A percentile compares a stretch with the other conserved stretches of the same genome.
phyloP scores from a whole-genome alignment of 2,888 invertebrate genomes.

The Laothoe populi region DNA sequence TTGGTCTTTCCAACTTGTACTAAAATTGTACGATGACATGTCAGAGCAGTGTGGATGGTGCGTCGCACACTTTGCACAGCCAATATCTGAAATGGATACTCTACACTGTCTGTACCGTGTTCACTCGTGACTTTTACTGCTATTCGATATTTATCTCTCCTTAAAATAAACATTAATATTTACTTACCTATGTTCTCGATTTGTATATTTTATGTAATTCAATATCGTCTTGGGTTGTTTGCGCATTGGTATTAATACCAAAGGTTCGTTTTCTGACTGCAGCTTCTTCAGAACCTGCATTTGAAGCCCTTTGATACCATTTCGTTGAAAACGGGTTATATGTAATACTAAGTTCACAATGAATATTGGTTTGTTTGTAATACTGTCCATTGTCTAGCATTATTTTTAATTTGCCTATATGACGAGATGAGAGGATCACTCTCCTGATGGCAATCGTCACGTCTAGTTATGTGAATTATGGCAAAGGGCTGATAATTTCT shows the following conservation, averaged over 20 bases:
- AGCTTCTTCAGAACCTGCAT: background rate
- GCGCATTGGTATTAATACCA: background rate
- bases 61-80: constrained; percentile 32
- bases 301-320: background rate
- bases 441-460: too few relatives aligned
- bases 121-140: constrained; percentile 62
- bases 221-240: constrained; percentile 1
- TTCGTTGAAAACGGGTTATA: too few relatives aligned
- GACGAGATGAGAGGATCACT: too few relatives aligned
- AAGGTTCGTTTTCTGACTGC: background rate
- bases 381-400: too few relatives aligned
- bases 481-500: too few relatives aligned
- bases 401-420: too few relatives aligned
- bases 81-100: constrained; percentile 72
- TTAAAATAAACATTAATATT: constrained; percentile 55
- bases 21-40: background rate
- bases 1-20: too few relatives aligned
- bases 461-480: too few relatives aligned
- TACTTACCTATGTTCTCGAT: constrained; percentile 37
- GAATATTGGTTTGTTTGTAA: too few relatives aligned
- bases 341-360: background rate
- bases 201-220: background rate
- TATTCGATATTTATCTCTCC: constrained; percentile 49
- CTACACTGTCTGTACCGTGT: constrained; percentile 54
- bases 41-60: background rate